Conservation (phyloP, 1,140 invertebrate species). For the Calycopis cecrops region DNA sequence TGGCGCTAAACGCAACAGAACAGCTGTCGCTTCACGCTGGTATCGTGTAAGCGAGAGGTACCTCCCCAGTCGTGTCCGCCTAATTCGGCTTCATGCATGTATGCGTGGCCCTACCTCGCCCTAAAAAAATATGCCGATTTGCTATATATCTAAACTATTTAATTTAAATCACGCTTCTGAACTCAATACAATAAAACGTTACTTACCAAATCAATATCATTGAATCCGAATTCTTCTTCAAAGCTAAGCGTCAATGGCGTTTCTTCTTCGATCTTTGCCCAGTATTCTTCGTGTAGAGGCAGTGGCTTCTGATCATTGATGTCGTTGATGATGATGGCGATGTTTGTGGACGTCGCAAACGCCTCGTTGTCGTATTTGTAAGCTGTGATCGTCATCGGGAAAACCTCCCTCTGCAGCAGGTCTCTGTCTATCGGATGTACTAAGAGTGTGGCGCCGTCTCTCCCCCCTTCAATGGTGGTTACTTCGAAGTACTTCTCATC, state of each 20-base stretch:
- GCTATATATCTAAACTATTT: no score
- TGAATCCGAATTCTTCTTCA: slow-evolving; percentile 58
- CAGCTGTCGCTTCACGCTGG: no score
- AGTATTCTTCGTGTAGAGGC: slow-evolving; percentile 45
- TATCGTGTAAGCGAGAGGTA: no score
- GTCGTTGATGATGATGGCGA: slow-evolving; percentile 75
- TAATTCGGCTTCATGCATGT: no score
- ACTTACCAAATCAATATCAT: slow-evolving; percentile 76
- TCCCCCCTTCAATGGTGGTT: slow-evolving; percentile 46
- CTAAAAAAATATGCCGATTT: no score
- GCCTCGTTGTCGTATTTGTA: slow-evolving; percentile 67
- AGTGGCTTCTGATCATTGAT: slow-evolving; percentile 74
- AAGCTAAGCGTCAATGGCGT: slow-evolving; percentile 64
- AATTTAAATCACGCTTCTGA: no score
- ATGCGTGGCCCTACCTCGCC: no score
- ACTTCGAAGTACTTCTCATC: slow-evolving; percentile 57
- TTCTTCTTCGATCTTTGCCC: slow-evolving; percentile 60
- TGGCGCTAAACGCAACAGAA: no score
- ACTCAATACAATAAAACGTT: no score
- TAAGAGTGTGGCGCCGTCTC: slow-evolving; percentile 53
- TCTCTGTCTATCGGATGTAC: slow-evolving; percentile 75
- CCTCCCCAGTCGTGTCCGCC: no score
- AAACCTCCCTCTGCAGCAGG: slow-evolving; percentile 66
- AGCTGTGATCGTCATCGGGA: slow-evolving; percentile 68
- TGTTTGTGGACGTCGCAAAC: slow-evolving; percentile 44